Base-by-base conservation (phyloP, 2,888 invertebrate species). In the Rhyacophila evoluta region DNA sequence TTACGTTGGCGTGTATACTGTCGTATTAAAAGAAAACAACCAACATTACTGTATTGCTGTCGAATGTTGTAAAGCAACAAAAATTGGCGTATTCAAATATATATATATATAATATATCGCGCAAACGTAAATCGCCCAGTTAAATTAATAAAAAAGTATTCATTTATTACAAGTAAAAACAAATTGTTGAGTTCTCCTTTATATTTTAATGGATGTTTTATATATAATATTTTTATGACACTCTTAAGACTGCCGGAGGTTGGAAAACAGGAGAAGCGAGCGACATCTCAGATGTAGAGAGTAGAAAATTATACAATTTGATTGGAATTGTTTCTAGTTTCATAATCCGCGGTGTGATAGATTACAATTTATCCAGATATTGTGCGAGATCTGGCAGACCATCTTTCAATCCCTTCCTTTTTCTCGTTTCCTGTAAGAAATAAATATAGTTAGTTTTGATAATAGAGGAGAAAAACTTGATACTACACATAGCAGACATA, bases 341-440 rank as follows among this genome's bases (percentile, higher is more conserved):
- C 15, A 55, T 55, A 55, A 55, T 55, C 85, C 85, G 86, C 84
- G 81, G 81, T 83, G 83, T 79, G 80, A 72, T 73, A 83, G 86
- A 87, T 97, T 98, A 99, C 95, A 99, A 92, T 92, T 99, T 99
- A 93, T 99, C 99, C 91, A 98, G 92, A 90, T 97, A 99, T 92
- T 96, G 95, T 86, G 94, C 90, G 86, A 99, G 92, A 87, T 97
- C 96, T 85, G 99, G 99, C 84, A 99, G 93, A 88, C 97, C 97
- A 87, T 98, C 98, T 91, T 98, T 99, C 87, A 99, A 92, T 89
- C 99, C 99, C 93, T 99, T 99, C 89, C 99, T 94, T 92, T 99
- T 99, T 88, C 99, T 95, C 84, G 97, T 98, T 78, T 97, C 97
- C 93, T 94, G 90, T 71, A 90, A 89, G 83, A 80, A n/a, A n/a